Evolutionary conservation across 1,140 invertebrate species (phyloP).

Genomic region (Bombyx mandarina): DNA sequence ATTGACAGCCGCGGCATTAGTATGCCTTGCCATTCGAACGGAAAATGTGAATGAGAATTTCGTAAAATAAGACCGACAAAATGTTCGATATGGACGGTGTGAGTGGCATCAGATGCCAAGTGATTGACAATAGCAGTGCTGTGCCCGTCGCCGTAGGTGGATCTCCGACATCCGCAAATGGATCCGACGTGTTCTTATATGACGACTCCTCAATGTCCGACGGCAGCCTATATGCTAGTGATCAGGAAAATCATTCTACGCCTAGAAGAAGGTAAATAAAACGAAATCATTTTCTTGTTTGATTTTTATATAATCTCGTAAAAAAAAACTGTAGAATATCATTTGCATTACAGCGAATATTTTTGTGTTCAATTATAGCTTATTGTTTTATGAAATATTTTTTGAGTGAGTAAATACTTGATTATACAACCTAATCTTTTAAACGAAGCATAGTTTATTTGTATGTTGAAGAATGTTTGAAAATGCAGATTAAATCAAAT

Average conservation of each 20-base stretch:
- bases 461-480: no score
- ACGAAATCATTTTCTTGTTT: no score
- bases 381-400: no score
- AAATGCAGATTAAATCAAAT: no score
- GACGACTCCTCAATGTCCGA: conserved; percentile 65
- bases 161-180: conserved; percentile 45
- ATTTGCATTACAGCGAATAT: no score
- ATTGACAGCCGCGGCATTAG: conserved; percentile 4
- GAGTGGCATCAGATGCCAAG: conserved; percentile 23
- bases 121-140: conserved; percentile 25
- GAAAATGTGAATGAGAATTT: conserved; percentile 2
- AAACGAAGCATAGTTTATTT: no score
- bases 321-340: no score
- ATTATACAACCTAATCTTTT: no score
- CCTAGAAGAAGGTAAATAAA: conserved; percentile 43
- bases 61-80: not conserved
- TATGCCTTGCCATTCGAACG: not conserved
- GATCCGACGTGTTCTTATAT: conserved; percentile 54
- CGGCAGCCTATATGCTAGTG: conserved; percentile 60
- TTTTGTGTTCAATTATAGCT: no score
- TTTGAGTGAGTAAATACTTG: no score
- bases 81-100: conserved; percentile 45
- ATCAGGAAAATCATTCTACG: conserved; percentile 58
- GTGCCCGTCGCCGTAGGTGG: conserved; percentile 24
- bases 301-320: no score